Percentiles rank a stretch among this genome's conserved stretches.
These are phyloP conservation scores for Zosterops borbonicus DNA, from an alignment of 2,113 vertebrate genomes.

Conservation along the genomic window DNA sequence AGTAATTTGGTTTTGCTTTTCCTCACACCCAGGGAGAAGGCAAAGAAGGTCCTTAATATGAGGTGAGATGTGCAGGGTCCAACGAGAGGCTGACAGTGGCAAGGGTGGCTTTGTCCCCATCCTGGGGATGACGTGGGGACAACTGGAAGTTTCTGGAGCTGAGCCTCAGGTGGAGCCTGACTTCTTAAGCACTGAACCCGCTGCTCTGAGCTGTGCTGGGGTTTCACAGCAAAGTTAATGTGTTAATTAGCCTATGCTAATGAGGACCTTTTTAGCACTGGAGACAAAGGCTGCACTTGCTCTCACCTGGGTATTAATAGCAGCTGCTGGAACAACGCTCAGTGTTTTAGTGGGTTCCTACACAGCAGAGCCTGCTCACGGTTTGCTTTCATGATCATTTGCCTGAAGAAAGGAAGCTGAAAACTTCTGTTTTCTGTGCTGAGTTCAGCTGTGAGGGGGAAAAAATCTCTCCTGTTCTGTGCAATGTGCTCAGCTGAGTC, in stretches of 20 bases:
- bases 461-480: background rate
- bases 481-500: background rate
- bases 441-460: background rate
- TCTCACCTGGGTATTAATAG: background rate
- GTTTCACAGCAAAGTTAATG: background rate
- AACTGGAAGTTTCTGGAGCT: background rate
- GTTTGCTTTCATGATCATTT: background rate
- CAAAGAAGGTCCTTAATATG: background rate
- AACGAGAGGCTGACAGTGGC: background rate
- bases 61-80: background rate
- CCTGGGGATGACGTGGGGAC: fast-evolving
- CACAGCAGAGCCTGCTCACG: background rate
- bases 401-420: background rate
- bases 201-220: background rate
- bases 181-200: background rate
- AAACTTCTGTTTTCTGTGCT: background rate
- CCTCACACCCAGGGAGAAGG: background rate
- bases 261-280: background rate
- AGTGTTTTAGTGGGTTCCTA: background rate
- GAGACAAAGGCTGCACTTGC: constrained; percentile 20
- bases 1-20: background rate
- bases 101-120: background rate
- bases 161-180: background rate
- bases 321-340: background rate
- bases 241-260: constrained; percentile 9